Evolutionary conservation across 2,797 vertebrate species (phyloP).

Genomic region (Gallinago nigripennis): DNA sequence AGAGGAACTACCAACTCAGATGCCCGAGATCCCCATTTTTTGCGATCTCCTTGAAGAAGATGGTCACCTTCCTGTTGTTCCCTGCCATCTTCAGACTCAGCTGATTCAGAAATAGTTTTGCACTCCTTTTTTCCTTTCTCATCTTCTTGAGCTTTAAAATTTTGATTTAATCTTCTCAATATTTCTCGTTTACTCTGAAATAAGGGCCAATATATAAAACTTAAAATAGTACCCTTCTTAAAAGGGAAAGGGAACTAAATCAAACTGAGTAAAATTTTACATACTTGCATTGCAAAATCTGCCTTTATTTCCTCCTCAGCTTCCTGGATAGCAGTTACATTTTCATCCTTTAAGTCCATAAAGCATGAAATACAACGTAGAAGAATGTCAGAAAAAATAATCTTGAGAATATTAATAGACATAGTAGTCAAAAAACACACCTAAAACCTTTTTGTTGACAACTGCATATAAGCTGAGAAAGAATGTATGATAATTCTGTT

Average conservation of each 20-base stretch:
- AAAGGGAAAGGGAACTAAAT: not conserved
- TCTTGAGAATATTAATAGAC: not conserved
- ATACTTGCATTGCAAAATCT: slow-evolving; percentile 74
- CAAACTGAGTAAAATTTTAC: slow-evolving; percentile 19
- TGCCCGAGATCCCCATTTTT: slow-evolving; percentile 87
- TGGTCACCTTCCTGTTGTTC: slow-evolving; percentile 71
- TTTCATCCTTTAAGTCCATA: slow-evolving; percentile 71
- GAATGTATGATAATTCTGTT: not conserved
- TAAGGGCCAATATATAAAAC: not conserved
- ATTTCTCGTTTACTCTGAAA: slow-evolving; percentile 92
- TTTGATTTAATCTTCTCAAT: slow-evolving; percentile 90
- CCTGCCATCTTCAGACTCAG: slow-evolving; percentile 26
- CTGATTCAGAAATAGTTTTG: not conserved
- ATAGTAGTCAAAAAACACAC: not conserved
- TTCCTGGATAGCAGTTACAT: slow-evolving; percentile 59
- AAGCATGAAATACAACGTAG: slow-evolving; percentile 12
- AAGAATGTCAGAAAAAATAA: not conserved
- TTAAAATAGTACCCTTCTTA: slow-evolving; percentile 7
- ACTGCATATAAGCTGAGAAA: not conserved
- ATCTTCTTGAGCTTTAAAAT: slow-evolving; percentile 84
- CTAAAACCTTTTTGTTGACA: not conserved
- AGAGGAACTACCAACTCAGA: slow-evolving; percentile 83
- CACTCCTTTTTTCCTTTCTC: slow-evolving; percentile 61
- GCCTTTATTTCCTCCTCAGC: slow-evolving; percentile 75
- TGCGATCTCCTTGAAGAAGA: slow-evolving; percentile 81